Evolutionary conservation across 2,888 invertebrate species (phyloP), one percentile per base, ranked within the genome.

Genomic region (Balanococcus diminutus): DNA sequence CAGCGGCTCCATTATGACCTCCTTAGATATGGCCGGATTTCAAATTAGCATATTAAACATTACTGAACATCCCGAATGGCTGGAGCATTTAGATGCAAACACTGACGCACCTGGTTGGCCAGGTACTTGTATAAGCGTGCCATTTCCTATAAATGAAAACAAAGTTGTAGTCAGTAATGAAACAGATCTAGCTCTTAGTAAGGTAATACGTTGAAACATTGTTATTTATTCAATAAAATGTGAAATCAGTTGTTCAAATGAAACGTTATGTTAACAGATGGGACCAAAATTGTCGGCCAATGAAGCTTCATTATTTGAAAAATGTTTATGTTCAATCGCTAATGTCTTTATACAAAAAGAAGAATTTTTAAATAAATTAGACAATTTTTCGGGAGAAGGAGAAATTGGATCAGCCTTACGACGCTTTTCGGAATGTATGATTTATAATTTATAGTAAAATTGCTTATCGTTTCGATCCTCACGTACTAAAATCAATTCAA

Each of bases 1-100:
- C 89, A 91, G 92, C 87, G 93, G 93, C 6, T 89, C 90, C 6
- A 91, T 94, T 87, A 93, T 95, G 90, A 95, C 96, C 0, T 95
- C 96, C 0, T 89, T 96, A 67, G 94, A 96, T 88, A 95, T 94
- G 92, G 92, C 93, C 85, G 96, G 96, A 11, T 91, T 96, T 88
- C 94, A 95, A 88, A 91, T 97, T 32, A 94, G 95, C 14, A 88
- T 96, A 25, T 88, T 95, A 11, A 92, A 92, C 87, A 89, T 93
- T 9, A 90, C 90, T n/a, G 89, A 89, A 42, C 88, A 91, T 25
- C 90, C 90, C 1, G 87, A 90, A 0, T 92, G 94, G 90, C 87
- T 94, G 86, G 88, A 90, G 4, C 91, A 92, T 75, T 90, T 94
- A 28, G 94, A 95, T 88, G 91, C 90, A 2, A 90, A 91, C 11